Percentiles rank a stretch among this genome's conserved stretches.
Evolutionary conservation across 2,888 invertebrate species (phyloP).

Genomic region (Bruchidius siliquastri): DNA sequence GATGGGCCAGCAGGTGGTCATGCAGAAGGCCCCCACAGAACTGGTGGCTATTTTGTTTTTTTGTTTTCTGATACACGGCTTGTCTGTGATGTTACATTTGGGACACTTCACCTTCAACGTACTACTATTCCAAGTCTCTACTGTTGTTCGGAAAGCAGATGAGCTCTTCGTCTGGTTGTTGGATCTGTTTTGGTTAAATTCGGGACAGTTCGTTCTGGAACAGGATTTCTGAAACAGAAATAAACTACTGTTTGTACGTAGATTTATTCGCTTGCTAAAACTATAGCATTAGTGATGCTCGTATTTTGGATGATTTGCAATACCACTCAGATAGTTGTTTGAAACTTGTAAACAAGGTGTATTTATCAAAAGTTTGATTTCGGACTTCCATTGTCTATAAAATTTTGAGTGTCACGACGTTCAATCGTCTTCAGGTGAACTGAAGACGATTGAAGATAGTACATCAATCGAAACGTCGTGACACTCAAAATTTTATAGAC

Average conservation of each 20-base stretch:
- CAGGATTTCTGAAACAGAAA: background rate
- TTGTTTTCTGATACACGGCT: conserved; percentile 40
- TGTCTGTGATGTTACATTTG: conserved; percentile 31
- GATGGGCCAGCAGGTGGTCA: conserved; percentile 44
- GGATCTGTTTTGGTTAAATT: background rate
- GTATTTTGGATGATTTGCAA: too few species aligned
- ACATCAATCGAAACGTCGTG: too few species aligned
- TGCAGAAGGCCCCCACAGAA: conserved; percentile 37
- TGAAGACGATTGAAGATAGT: too few species aligned
- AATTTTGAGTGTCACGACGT: too few species aligned
- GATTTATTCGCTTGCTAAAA: too few species aligned
- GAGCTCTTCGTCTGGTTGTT: background rate
- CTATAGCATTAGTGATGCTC: too few species aligned
- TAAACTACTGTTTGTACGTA: background rate
- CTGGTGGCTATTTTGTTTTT: conserved; percentile 37
- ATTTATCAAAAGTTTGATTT: too few species aligned
- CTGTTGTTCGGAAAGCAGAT: conserved; percentile 16
- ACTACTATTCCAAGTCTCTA: conserved; percentile 42
- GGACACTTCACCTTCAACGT: conserved; percentile 32
- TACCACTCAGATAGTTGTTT: too few species aligned
- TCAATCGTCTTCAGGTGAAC: too few species aligned
- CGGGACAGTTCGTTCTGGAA: background rate
- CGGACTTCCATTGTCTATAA: too few species aligned
- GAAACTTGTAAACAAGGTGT: too few species aligned
- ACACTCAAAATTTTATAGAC: too few species aligned